Base-by-base conservation (phyloP, 1,140 invertebrate species). In the Tribolium castaneum region DNA sequence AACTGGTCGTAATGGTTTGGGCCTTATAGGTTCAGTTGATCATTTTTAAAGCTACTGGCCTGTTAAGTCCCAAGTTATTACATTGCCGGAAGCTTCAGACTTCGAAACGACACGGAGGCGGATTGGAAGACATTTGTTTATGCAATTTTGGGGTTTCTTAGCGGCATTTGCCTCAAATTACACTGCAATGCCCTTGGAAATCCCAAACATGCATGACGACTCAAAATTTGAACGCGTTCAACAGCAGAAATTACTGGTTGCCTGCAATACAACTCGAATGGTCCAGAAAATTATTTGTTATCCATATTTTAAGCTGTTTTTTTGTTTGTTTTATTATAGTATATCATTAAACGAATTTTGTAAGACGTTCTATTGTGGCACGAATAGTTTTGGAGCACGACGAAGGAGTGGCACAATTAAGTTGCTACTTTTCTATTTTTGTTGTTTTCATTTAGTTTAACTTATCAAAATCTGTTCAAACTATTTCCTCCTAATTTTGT, bases 151-250 rank as follows among this genome's bases (percentile, higher is more conserved):
- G 84, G 84, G 84, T 85, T 85, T 85, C 84, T 85, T 83, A 85
- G 84, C 83, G 84, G 84, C 84, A 85, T 85, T 85, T 85, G 84
- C 84, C 84, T 73, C 74, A 79, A 80, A 71, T 49, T 75, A 56
- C 13, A 82, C 80, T 81, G 84, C 84, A 85, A 85, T 85, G 84
- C 84, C 84, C 84, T 85, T 85, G 84, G 84, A 85, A 85, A 85
- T 85, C 84, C 84, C 84, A 85, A 85, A 85, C 70, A 80, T 84
- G 82, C 74, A 73, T 73, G 71, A 73, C 71, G 39, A 45, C 39
- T 70, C 62, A 35, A 35, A 30, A 22, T 35, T 25, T 34, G 10
- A 25, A 22, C 62, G 19, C 14, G 2, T 30, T 45, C 16, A 19
- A 19, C 1, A 70, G 34, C 34, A 9, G 0, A 3, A 1, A 45